phyloP scores from a whole-genome alignment of 2,797 vertebrate species.

The Falco concolor region DNA sequence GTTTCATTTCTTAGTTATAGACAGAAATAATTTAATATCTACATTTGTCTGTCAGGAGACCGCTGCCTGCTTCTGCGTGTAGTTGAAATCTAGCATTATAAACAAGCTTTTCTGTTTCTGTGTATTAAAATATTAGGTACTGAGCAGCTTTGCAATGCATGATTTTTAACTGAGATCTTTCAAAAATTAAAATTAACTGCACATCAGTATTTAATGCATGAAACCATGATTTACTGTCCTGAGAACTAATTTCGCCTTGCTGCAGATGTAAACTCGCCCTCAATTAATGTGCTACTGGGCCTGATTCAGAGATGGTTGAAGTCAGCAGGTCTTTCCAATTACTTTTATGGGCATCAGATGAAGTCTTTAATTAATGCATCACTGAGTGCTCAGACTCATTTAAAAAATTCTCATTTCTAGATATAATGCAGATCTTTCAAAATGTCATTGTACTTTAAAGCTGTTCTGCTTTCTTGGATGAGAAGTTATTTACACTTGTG shows the following conservation, averaged over 20 bases:
- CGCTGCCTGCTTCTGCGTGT: not conserved
- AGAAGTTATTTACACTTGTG: slow-evolving; percentile 60
- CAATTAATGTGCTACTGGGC: slow-evolving; percentile 10
- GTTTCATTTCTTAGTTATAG: not conserved
- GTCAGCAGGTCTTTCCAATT: slow-evolving; percentile 45
- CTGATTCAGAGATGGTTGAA: slow-evolving; percentile 36
- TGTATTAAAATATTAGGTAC: not conserved
- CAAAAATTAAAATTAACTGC: not conserved
- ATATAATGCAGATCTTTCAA: slow-evolving; percentile 41
- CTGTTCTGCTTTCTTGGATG: slow-evolving; percentile 55
- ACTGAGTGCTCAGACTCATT: slow-evolving; percentile 29
- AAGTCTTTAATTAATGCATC: slow-evolving; percentile 58
- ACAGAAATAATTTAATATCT: not conserved
- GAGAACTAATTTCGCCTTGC: slow-evolving; percentile 19
- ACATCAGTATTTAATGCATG: not conserved
- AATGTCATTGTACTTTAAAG: slow-evolving; percentile 64
- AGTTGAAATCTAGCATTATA: not conserved
- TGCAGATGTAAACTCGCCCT: slow-evolving; percentile 11
- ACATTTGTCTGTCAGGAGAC: not conserved
- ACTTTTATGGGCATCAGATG: slow-evolving; percentile 46
- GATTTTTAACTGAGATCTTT: not conserved
- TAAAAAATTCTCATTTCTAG: slow-evolving; percentile 32
- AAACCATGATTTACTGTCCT: slow-evolving; percentile 9
- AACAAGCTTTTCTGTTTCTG: not conserved
- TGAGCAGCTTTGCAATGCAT: not conserved